Percentiles rank a stretch among this genome's conserved stretches.
These are phyloP conservation scores for Bombyx mori DNA, from an alignment of 1,140 invertebrate species.

Conservation along the genomic window DNA sequence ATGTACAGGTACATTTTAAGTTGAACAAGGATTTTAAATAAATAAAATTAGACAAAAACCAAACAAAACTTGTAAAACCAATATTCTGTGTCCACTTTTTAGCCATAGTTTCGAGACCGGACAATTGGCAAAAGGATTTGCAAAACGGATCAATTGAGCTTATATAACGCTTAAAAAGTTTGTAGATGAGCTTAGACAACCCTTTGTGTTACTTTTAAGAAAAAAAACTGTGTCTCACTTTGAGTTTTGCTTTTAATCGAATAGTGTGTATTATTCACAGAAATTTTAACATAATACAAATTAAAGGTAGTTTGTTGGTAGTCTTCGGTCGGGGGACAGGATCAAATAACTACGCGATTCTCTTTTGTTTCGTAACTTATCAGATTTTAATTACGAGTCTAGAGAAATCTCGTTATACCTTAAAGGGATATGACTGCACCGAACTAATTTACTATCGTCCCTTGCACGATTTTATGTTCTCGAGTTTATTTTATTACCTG, in stretches of 20 bases:
- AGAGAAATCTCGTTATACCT: constrained; percentile 64
- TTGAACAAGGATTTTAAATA: constrained; percentile 54
- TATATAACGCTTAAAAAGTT: constrained; percentile 40
- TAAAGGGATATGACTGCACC: constrained; percentile 56
- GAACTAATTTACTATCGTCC: constrained; percentile 48
- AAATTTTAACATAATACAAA: no score
- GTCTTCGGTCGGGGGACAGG: neutral
- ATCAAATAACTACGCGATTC: constrained; percentile 23
- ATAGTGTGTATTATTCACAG: no score
- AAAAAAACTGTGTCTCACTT: no score
- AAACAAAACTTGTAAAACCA: constrained; percentile 42
- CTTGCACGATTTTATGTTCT: constrained; percentile 46
- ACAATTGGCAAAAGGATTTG: constrained; percentile 45
- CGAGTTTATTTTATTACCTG: constrained; percentile 45
- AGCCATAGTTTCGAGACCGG: constrained; percentile 29
- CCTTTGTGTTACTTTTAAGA: neutral
- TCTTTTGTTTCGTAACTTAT: constrained; percentile 67
- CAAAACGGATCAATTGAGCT: constrained; percentile 56
- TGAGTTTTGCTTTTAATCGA: no score
- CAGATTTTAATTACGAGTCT: constrained; percentile 66
- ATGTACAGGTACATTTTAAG: constrained; percentile 50
- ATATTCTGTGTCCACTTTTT: constrained; percentile 22
- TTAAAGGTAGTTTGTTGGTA: no score
- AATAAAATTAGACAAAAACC: constrained; percentile 61
- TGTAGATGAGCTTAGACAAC: constrained; percentile 31